Base-by-base conservation (phyloP, 35 echinoderm and acorn worm species). In the Diadema setosum region DNA sequence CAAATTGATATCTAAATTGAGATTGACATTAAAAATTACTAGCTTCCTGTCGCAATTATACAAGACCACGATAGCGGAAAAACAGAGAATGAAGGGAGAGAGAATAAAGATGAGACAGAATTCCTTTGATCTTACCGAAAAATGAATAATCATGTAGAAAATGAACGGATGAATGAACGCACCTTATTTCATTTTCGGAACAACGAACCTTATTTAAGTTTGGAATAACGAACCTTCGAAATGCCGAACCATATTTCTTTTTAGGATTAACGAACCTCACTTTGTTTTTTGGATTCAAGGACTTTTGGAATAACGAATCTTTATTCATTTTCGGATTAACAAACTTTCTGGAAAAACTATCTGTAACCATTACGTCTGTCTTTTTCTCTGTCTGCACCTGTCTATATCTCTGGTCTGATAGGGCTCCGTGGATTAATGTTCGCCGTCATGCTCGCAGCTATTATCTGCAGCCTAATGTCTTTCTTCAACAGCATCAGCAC, bases 401-500 rank as follows among this genome's bases (percentile, higher is more conserved):
- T n/a, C n/a, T n/a, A n/a, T n/a, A n/a, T n/a, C n/a, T n/a, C n/a
- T n/a, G n/a, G n/a, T 61, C 39, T 85, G 5, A 59, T 48, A 92
- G 90, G 83, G 32, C 75, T 92, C 37, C 88, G 83, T 43, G 92
- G 92, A 39, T 18, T 94, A 11, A 94, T 94, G 92, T 20, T 94
- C 35, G 92, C 92, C 37, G 92, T 82, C 3, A 89, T 94, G 92
- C 42, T 94, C 17, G 65, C 84, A 32, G 92, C 86, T 15, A 18
- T 94, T 0, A 80, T 94, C 36, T 89, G 92, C 69, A 85, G 81
- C 41, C 52, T 94, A 5, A 94, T 87, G 5, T 94, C 92, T 0
- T 87, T 94, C 30, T 94, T 94, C 30, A 94, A 94, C 73, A 85
- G 86, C 49, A 41, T 83, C 20, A 94, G 92, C 26, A 88, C 86